phyloP scores from a whole-genome alignment of 1,140 invertebrate genomes.

The Pogonognathellus flavescens region DNA sequence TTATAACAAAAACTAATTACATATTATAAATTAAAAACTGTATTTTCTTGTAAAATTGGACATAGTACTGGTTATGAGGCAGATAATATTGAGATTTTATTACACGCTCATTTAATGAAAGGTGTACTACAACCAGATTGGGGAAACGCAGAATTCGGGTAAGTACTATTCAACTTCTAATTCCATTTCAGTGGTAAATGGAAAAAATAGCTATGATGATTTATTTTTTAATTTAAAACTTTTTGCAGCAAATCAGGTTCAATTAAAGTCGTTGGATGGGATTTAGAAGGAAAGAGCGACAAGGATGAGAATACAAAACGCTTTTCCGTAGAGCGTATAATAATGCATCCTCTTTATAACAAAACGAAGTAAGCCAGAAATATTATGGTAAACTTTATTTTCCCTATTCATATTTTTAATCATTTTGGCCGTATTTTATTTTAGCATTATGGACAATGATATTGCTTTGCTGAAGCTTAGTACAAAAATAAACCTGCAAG shows the following conservation, averaged over 20 bases:
- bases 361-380: neutral
- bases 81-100: neutral
- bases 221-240: neutral
- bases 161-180: too few relatives aligned
- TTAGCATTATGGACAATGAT: constrained; percentile 10
- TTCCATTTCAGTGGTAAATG: too few relatives aligned
- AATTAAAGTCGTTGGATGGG: neutral
- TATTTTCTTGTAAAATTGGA: too few relatives aligned
- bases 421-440: too few relatives aligned
- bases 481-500: neutral
- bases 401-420: too few relatives aligned
- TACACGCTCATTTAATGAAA: neutral
- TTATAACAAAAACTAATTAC: too few relatives aligned
- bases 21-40: too few relatives aligned
- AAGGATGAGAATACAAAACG: neutral
- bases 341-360: neutral
- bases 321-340: neutral
- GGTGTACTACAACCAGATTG: neutral
- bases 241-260: neutral
- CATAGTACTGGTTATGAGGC: neutral
- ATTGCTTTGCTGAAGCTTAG: neutral
- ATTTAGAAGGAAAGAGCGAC: neutral
- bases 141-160: neutral
- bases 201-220: too few relatives aligned
- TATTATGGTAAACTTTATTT: too few relatives aligned